Percentiles rank a stretch among this genome's conserved stretches.
Conservation (phyloP, 2,888 invertebrate species). For the Yponomeuta plumbellus region DNA sequence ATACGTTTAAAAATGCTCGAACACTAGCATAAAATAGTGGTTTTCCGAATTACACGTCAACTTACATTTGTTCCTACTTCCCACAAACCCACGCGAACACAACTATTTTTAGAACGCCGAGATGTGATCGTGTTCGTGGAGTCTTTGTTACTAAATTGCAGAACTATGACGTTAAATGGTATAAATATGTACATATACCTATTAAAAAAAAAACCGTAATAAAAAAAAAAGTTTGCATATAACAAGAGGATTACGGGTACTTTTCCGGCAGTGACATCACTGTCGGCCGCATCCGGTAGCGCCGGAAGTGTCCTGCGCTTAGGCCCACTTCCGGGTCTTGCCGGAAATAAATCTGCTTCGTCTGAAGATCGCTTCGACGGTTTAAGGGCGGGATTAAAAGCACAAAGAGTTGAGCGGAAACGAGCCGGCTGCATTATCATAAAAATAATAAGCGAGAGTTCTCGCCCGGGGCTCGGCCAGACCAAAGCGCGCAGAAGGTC, state of each 20-base stretch:
- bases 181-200: too few species aligned
- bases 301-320: constrained; percentile 20
- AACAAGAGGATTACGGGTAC: not conserved
- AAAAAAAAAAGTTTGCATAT: not conserved
- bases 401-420: constrained; percentile 11
- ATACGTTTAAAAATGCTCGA: too few species aligned
- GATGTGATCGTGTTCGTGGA: too few species aligned
- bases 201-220: not conserved
- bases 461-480: not conserved
- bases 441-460: constrained; percentile 9
- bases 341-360: constrained; percentile 12
- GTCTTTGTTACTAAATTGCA: too few species aligned
- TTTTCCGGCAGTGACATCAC: constrained; percentile 13
- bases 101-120: too few species aligned
- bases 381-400: constrained; percentile 1
- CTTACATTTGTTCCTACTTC: too few species aligned
- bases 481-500: not conserved
- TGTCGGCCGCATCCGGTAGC: not conserved
- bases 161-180: too few species aligned
- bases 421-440: constrained; percentile 5
- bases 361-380: not conserved
- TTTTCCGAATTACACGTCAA: too few species aligned
- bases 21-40: too few species aligned
- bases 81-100: too few species aligned
- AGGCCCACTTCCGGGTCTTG: constrained; percentile 21